phyloP scores from a whole-genome alignment of 2,888 invertebrate genomes.

The Tiphia femorata region DNA sequence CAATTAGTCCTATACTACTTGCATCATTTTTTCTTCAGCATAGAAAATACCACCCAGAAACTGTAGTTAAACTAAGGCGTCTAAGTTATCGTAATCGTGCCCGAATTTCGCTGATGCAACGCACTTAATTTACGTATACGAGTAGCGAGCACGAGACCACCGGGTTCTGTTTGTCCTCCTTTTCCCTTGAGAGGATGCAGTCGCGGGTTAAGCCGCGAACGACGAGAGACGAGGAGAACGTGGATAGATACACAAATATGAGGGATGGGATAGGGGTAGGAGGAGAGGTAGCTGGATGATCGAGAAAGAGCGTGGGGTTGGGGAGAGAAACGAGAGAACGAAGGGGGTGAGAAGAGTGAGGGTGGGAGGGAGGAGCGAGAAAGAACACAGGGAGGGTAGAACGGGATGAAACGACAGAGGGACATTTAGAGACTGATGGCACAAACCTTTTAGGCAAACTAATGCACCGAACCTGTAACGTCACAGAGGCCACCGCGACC shows the following conservation, averaged over 20 bases:
- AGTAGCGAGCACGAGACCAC: background rate
- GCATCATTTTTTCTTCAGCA: no score
- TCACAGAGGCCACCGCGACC: conserved; percentile 35
- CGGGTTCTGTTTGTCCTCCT: conserved; percentile 35
- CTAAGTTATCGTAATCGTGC: no score
- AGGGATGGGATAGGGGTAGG: conserved; percentile 6
- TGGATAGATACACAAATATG: background rate
- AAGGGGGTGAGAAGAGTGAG: conserved; percentile 1
- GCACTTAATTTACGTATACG: conserved; percentile 52
- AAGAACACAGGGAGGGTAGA: conserved; percentile 11
- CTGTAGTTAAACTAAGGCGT: no score
- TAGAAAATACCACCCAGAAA: no score
- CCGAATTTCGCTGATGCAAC: conserved; percentile 50
- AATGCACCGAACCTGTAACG: conserved; percentile 54
- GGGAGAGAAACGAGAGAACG: conserved; percentile 9
- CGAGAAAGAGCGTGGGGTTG: conserved; percentile 27
- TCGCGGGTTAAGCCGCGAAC: conserved; percentile 2
- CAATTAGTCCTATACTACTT: no score
- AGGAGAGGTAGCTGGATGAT: conserved; percentile 18
- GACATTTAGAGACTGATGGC: conserved; percentile 61
- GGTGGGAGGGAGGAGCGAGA: conserved; percentile 1
- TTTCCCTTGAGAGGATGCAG: conserved; percentile 32
- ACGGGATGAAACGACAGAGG: conserved; percentile 31
- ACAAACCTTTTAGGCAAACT: conserved; percentile 66
- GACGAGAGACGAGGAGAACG: background rate